Evolutionary conservation across 2,888 invertebrate genomes (phyloP).

Genomic region (Parthenolecanium corni): DNA sequence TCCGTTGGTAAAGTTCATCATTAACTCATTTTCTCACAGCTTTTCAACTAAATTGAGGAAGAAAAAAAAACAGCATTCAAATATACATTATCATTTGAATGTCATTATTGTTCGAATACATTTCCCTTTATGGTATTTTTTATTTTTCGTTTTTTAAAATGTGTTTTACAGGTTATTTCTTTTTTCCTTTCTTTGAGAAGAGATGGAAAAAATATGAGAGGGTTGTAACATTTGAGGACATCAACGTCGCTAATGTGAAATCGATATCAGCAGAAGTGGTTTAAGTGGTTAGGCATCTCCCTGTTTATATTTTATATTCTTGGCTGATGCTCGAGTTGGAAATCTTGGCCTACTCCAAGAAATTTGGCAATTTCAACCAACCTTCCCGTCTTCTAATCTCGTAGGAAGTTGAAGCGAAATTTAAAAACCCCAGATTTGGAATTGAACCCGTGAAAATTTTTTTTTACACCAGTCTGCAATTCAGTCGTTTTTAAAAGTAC

Average conservation of each 20-base stretch:
- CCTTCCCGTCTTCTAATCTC: no score
- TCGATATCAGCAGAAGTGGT: slow-evolving; percentile 7
- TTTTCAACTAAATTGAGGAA: slow-evolving; percentile 9
- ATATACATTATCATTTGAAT: slow-evolving; percentile 26
- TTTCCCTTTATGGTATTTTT: neutral
- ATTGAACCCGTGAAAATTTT: no score
- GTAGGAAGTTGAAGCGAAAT: no score
- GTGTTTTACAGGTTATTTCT: neutral
- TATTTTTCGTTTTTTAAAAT: neutral
- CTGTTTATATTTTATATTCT: no score
- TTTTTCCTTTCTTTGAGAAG: neutral
- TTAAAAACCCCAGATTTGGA: no score
- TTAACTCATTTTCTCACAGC: neutral
- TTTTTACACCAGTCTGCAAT: no score
- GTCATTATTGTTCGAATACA: slow-evolving; percentile 19
- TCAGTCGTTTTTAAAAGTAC: no score
- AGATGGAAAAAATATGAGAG: neutral
- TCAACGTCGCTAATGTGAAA: slow-evolving; percentile 18
- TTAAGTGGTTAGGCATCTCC: neutral
- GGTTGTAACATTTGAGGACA: neutral
- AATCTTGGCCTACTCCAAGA: no score
- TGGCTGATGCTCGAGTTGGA: no score
- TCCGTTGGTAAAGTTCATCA: slow-evolving; percentile 8
- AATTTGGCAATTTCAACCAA: no score
- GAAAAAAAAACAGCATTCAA: slow-evolving; percentile 1